Base-by-base conservation (phyloP, 2,113 vertebrate species). In the Okapia johnstoni region DNA sequence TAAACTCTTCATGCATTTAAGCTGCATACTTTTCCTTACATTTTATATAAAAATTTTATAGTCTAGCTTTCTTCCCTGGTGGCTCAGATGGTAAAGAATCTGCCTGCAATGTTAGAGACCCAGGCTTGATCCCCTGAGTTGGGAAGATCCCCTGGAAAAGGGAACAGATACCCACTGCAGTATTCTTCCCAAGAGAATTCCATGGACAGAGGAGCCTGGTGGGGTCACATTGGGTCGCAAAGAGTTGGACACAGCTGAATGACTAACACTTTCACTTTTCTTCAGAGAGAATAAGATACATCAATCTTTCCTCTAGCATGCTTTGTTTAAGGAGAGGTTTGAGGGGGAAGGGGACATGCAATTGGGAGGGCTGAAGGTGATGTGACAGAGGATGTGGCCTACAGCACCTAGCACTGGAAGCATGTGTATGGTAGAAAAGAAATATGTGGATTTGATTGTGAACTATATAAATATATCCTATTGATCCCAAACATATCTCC, bases 151-250 rank as follows among this genome's bases (percentile, higher is more conserved):
- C 36, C 66, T 73, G 66, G 66, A 73, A 40, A 73, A 73, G n/a
- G n/a, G 36, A 73, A 40, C 5, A 73, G 2, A 73, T 73, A 40
- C 36, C 19, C 2, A 2, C 36, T 73, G n/a, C 36, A 40, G 66
- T 40, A 25, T 73, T 25, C 66, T 73, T 73, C 19, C 36, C 21
- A 13, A 10, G 66, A 25, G 66, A 73, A 40, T 73, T 73, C 36
- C 66, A 3, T 73, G 11, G 66, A 40, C 21, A 13, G 21, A 73
- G 66, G 11, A 73, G 19, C 66, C 66, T 13, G 66, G 36, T 73
- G 66, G 66, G 10, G n/a, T 40, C 0, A 10, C 66, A 40, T 23
- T 2, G 17, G 19, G 5, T 73, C 0, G 1, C 36, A 13, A 40
- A 73, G 36, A 73, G 19, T 13, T 73, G 66, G 36, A 73, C 66